Percentiles rank a stretch among this genome's conserved stretches.
Evolutionary conservation across 2,888 invertebrate species (phyloP).

Genomic region (Morpho achilles): DNA sequence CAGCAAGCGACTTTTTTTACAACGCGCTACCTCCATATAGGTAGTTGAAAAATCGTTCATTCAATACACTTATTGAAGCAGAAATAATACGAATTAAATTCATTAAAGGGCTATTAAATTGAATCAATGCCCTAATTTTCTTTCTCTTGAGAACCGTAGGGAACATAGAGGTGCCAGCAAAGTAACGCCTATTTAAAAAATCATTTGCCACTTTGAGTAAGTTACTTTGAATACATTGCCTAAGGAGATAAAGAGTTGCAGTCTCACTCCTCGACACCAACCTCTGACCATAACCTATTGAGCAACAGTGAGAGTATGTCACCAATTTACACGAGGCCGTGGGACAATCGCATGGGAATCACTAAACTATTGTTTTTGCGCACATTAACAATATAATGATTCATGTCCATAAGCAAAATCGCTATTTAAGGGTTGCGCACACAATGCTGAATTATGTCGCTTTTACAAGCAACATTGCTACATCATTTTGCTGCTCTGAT

Average conservation of each 20-base stretch:
- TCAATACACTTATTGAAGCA: too few species aligned
- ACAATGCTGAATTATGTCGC: neutral
- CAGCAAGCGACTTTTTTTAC: too few species aligned
- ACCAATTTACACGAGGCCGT: conserved; percentile 34
- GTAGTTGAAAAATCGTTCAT: too few species aligned
- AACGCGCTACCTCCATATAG: too few species aligned
- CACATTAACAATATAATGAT: conserved; percentile 25
- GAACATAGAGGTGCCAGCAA: too few species aligned
- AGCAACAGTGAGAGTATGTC: conserved; percentile 32
- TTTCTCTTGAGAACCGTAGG: too few species aligned
- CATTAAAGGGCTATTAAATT: too few species aligned
- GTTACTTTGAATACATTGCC: neutral
- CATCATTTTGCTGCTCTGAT: too few species aligned
- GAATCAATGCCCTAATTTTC: too few species aligned
- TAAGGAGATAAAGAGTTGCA: neutral
- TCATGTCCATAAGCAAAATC: conserved; percentile 26
- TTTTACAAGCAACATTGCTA: too few species aligned
- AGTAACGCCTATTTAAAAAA: neutral
- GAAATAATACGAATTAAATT: too few species aligned
- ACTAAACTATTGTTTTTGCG: conserved; percentile 31
- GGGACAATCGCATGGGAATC: conserved; percentile 35
- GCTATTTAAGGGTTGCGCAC: conserved; percentile 17
- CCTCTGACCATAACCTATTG: conserved; percentile 36
- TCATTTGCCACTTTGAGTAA: neutral
- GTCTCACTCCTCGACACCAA: conserved; percentile 9